A percentile compares a stretch with the other conserved stretches of the same genome.
phyloP scores from a whole-genome alignment of 2,113 vertebrate species.

The Xenotilapia longispinis region DNA sequence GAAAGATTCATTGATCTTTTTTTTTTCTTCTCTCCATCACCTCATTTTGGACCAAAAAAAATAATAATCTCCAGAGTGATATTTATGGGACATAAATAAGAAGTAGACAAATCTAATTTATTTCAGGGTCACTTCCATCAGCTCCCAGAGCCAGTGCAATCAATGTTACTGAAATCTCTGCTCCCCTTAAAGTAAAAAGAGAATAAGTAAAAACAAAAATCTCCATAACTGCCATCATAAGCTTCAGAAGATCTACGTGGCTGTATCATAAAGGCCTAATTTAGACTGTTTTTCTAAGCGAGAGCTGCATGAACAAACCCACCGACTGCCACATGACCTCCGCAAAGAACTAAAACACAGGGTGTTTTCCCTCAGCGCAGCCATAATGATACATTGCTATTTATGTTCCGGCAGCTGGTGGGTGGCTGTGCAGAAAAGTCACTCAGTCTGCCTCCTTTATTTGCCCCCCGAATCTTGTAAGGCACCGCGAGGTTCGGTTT shows the following conservation, averaged over 20 bases:
- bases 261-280: conserved; percentile 66
- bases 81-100: conserved; percentile 38
- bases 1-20: conserved; percentile 30
- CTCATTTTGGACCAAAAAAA: conserved; percentile 26
- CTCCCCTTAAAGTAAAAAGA: not conserved
- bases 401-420: conserved; percentile 73
- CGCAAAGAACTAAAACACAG: conserved; percentile 72
- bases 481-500: conserved; percentile 33
- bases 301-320: conserved; percentile 63
- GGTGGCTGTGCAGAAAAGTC: conserved; percentile 63
- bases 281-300: conserved; percentile 66
- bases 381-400: conserved; percentile 77
- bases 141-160: conserved; percentile 23
- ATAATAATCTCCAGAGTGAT: not conserved
- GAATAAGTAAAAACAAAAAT: conserved; percentile 7
- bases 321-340: conserved; percentile 70
- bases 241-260: conserved; percentile 31
- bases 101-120: conserved; percentile 46
- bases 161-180: conserved; percentile 3
- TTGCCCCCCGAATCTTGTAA: conserved; percentile 57
- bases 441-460: conserved; percentile 62
- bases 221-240: conserved; percentile 7
- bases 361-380: conserved; percentile 70
- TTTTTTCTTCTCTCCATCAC: conserved; percentile 3
- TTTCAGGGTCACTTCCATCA: conserved; percentile 55